Evolutionary conservation across 2,797 vertebrate genomes (phyloP).

Genomic region (Otolemur crassicaudatus): DNA sequence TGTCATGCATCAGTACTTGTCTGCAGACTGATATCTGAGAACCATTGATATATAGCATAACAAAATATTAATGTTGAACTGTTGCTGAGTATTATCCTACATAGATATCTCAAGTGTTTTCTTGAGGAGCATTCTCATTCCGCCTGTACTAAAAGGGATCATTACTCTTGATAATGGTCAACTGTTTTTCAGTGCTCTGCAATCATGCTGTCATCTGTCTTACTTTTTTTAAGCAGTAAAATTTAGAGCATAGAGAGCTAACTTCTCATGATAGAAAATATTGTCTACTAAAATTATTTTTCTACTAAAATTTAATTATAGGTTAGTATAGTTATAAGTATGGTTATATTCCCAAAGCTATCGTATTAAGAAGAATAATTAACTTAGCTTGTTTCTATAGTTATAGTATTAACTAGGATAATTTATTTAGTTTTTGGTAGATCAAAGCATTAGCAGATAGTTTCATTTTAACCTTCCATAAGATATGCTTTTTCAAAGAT

Average conservation of each 20-base stretch:
- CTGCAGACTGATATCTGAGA: constrained; percentile 51
- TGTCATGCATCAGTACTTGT: constrained; percentile 61
- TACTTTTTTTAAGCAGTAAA: constrained; percentile 62
- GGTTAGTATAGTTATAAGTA: constrained; percentile 25
- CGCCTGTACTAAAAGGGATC: constrained; percentile 73
- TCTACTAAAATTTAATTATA: constrained; percentile 36
- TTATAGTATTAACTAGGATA: not conserved
- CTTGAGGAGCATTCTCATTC: constrained; percentile 65
- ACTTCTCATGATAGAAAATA: constrained; percentile 54
- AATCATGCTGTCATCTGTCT: constrained; percentile 61
- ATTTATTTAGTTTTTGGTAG: constrained; percentile 41
- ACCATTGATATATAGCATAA: constrained; percentile 54
- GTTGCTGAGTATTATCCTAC: constrained; percentile 47
- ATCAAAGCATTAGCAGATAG: constrained; percentile 37
- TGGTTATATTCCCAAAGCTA: constrained; percentile 31
- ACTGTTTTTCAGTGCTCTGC: constrained; percentile 58
- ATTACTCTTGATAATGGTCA: constrained; percentile 72
- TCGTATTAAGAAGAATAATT: constrained; percentile 24
- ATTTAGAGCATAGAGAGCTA: constrained; percentile 43
- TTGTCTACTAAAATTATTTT: constrained; percentile 45
- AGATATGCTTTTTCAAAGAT: not conserved
- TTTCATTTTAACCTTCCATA: constrained; percentile 60
- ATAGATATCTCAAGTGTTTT: constrained; percentile 51
- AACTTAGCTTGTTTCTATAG: constrained; percentile 7
- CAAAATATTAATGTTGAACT: constrained; percentile 56